Percentiles rank a stretch among this genome's conserved stretches.
These are phyloP conservation scores for Oryzias curvinotus DNA, from an alignment of 2,113 vertebrate genomes.

Conservation along the genomic window DNA sequence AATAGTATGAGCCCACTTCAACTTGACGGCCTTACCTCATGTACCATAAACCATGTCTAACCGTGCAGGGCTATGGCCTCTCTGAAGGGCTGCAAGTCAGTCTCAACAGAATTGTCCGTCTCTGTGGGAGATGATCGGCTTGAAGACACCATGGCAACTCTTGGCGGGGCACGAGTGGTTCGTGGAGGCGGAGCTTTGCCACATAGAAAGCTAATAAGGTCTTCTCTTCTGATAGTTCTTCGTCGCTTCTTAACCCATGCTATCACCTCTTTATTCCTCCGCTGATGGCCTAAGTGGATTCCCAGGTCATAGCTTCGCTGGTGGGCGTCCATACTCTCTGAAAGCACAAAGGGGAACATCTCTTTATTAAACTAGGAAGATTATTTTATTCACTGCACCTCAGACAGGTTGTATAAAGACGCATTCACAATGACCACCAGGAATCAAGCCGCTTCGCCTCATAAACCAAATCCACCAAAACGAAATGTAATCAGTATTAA, in stretches of 20 bases:
- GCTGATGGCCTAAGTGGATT: slow-evolving; percentile 95
- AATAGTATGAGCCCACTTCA: not conserved
- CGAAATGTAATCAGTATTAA: not conserved
- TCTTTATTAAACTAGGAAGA: slow-evolving; percentile 4
- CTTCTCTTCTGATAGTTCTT: slow-evolving; percentile 96
- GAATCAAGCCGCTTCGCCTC: no score
- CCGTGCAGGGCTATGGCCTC: slow-evolving; percentile 99
- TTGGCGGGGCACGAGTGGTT: slow-evolving; percentile 90
- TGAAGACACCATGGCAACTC: slow-evolving; percentile 93
- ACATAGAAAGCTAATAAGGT: slow-evolving; percentile 99
- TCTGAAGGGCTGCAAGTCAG: slow-evolving; percentile 98
- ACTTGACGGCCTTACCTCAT: not conserved
- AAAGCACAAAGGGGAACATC: not conserved
- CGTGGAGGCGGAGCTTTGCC: slow-evolving; percentile 96
- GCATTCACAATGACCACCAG: no score
- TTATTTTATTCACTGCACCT: no score
- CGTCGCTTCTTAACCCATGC: slow-evolving; percentile 98
- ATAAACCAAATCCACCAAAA: not conserved
- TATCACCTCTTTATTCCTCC: slow-evolving; percentile 96
- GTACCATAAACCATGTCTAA: slow-evolving; percentile 59
- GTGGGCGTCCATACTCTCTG: slow-evolving; percentile 95
- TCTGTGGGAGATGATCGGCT: slow-evolving; percentile 89
- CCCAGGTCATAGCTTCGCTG: slow-evolving; percentile 96
- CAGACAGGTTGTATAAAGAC: no score
- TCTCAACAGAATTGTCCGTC: slow-evolving; percentile 94